Base-by-base conservation (phyloP, 2,797 vertebrate species). In the Apogon talboti region DNA sequence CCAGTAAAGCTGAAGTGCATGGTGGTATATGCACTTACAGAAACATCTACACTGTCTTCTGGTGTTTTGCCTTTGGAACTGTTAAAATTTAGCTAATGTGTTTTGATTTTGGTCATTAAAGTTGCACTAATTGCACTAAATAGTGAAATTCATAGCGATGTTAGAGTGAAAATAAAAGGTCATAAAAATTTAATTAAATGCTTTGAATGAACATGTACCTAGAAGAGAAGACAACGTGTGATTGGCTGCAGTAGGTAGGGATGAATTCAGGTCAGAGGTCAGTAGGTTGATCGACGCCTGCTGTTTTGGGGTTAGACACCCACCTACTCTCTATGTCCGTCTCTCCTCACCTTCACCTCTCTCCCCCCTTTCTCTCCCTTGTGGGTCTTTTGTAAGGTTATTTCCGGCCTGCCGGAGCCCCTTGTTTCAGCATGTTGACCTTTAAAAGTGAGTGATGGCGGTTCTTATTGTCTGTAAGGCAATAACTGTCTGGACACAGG, bases 381-480 rank as follows among this genome's bases (percentile, higher is more conserved):
- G 71, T 80, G 87, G 82, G 68, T 89, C 83, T 89, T 87, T 91
- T 91, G 85, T 91, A 77, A 74, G 85, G 80, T 91, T 89, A 90
- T 92, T 93, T 91, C 77, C 76, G 49, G 79, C 75, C 80, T 43
- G 58, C 55, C 61, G 19, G 73, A 82, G 79, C 72, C 77, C 77
- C 84, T 87, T 89, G 86, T 93, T 91, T 88, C 85, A 82, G 65
- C 80, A 71, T 19, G 79, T 76, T 91, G 90, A 93, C 91, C 90
- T 93, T 93, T 92, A 88, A 76, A 78, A 88, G 83, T 90, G 88
- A 90, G 81, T 76, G 85, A 89, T 86, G 89, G 83, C 57, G 49
- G 62, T 82, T 90, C 87, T 83, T 90, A 88, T 90, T 85, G 90
- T 89, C 87, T 88, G 87, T 89, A 78, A 90, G 90, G 90, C 89